Evolutionary conservation across 2,113 vertebrate genomes (phyloP), one percentile per base, ranked within the genome.

Genomic region (Sisor rabdophorus): DNA sequence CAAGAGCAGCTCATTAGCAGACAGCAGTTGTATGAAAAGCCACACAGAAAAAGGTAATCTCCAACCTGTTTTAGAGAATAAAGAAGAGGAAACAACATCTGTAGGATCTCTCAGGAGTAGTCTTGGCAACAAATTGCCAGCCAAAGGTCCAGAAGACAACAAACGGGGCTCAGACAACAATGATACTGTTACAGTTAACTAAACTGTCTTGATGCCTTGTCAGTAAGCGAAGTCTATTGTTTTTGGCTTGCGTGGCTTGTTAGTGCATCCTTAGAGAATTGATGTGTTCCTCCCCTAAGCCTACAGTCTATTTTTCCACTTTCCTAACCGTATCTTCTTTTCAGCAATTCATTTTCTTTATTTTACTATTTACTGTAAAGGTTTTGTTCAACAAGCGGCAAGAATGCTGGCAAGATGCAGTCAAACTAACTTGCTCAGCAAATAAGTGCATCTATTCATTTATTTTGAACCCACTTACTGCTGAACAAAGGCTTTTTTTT

Each of bases 131-230:
- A 82, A 74, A 44, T 73, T 75, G 24, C 58, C 53, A 84, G 44
- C 72, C 79, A 24, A 76, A 17, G 0, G 61, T 12, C 4, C 79
- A 0, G 61, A 80, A 55, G 88, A 87, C 1, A 80, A 87, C 9
- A 78, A 75, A 0, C 71, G 80, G 26, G 89, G 84, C 80, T 88
- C 85, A 86, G 81, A 87, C 50, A 64, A 77, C 74, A 69, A 85
- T 56, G 90, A 87, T 13, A 87, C 91, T 71, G 71, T 83, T 65
- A 89, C 87, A 15, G 86, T 92, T 0, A 88, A 87, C 58, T 92
- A 88, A 87, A 87, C 82, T 47, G 78, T 55, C 79, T 72, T 81
- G 78, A 65, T 59, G 85, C 67, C 77, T 72, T 47, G 71, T 71
- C 59, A 89, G 89, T 90, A 90, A 89, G 89, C 79, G 44, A 17